These are phyloP conservation scores for Pseudanteris insignis DNA, from an alignment of 2,888 invertebrate genomes.

Conservation along the genomic window DNA sequence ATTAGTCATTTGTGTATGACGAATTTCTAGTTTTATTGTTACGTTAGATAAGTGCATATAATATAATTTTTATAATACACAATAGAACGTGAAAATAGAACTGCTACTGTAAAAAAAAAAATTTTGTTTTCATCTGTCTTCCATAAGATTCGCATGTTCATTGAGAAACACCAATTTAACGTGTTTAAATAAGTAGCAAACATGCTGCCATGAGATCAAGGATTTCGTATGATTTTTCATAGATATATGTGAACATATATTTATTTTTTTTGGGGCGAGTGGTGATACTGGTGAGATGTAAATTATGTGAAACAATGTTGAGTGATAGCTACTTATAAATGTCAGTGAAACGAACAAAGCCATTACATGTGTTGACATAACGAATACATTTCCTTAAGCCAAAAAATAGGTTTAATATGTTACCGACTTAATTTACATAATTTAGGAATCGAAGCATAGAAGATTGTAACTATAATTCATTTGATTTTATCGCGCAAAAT, in stretches of 20 bases:
- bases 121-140: conserved; percentile 9
- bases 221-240: conserved; percentile 19
- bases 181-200: conserved; percentile 2
- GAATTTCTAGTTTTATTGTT: conserved; percentile 16
- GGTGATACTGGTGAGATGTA: conserved; percentile 6
- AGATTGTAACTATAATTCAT: too few relatives aligned
- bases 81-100: conserved; percentile 8
- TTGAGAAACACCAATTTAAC: conserved; percentile 24
- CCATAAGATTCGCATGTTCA: conserved; percentile 12
- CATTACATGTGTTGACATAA: conserved; percentile 26
- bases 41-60: conserved; percentile 7
- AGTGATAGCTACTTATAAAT: conserved; percentile 32
- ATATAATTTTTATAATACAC: conserved; percentile 1
- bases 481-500: too few relatives aligned
- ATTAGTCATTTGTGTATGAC: conserved; percentile 29
- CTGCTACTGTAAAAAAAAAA: conserved; percentile 1
- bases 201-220: conserved; percentile 23
- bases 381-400: conserved; percentile 42
- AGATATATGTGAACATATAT: conserved; percentile 4
- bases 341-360: conserved; percentile 18
- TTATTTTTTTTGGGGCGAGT: conserved; percentile 26
- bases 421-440: conserved; percentile 12
- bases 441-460: too few relatives aligned
- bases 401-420: conserved; percentile 23
- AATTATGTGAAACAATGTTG: conserved; percentile 13